Conservation (phyloP, 2,888 invertebrate genomes). For the Athrips mouffetella region DNA sequence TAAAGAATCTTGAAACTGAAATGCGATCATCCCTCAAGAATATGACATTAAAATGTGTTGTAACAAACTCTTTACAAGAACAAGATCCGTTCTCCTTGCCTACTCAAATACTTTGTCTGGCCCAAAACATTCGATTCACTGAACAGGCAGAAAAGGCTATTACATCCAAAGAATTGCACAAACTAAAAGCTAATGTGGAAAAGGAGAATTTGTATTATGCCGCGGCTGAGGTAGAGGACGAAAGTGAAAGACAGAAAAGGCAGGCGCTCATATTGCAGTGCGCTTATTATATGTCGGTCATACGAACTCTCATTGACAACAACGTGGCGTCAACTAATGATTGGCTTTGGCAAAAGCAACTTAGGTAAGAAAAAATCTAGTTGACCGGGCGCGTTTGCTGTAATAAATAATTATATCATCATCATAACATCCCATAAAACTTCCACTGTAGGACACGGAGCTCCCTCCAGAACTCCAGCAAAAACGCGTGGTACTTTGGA, state of each 20-base stretch:
- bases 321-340: constrained; percentile 82
- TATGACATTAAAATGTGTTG: constrained; percentile 78
- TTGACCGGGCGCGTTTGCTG: too few species aligned
- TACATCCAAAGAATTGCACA: constrained; percentile 79
- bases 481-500: too few species aligned
- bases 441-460: too few species aligned
- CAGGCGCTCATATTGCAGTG: constrained; percentile 95
- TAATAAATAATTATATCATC: background rate
- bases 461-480: too few species aligned
- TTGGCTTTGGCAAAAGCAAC: constrained; percentile 98
- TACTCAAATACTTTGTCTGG: constrained; percentile 88
- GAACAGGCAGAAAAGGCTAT: constrained; percentile 90
- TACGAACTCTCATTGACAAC: constrained; percentile 85
- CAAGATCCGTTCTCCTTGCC: constrained; percentile 78
- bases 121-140: constrained; percentile 91
- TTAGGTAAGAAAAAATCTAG: too few species aligned
- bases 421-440: too few species aligned
- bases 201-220: constrained; percentile 73
- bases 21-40: constrained; percentile 85
- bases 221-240: constrained; percentile 72
- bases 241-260: constrained; percentile 88
- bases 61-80: constrained; percentile 65
- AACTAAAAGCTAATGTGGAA: constrained; percentile 68
- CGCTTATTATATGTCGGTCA: constrained; percentile 92
- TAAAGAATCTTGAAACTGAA: constrained; percentile 87